Conservation (phyloP, 1,140 invertebrate species). For the Zaprionus taronus region DNA sequence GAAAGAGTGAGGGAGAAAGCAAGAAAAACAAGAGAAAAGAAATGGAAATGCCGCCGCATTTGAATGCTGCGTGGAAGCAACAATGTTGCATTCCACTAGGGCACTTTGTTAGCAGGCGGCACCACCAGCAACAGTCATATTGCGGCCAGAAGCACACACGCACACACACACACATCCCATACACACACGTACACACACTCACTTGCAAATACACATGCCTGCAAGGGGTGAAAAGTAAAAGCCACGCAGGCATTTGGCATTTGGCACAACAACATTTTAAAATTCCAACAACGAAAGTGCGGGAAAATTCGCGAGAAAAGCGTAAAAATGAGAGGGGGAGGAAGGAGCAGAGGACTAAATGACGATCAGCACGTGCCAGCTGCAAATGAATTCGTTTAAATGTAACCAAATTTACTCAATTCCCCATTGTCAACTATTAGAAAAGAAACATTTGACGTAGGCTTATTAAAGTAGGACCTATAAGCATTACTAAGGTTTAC, state of each 20-base stretch:
- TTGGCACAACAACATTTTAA: constrained; percentile 59
- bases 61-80: constrained; percentile 79
- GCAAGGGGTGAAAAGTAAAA: constrained; percentile 51
- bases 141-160: constrained; percentile 38
- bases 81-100: constrained; percentile 82
- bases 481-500: not conserved
- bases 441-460: not conserved
- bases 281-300: constrained; percentile 76
- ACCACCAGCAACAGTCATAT: constrained; percentile 53
- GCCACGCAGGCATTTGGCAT: constrained; percentile 45
- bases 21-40: constrained; percentile 27
- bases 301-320: constrained; percentile 50
- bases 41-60: constrained; percentile 75
- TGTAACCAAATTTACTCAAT: not conserved
- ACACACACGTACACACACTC: constrained; percentile 6
- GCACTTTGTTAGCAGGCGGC: constrained; percentile 73
- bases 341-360: constrained; percentile 42
- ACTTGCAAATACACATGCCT: constrained; percentile 1
- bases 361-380: constrained; percentile 71
- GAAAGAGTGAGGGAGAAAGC: not conserved
- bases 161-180: constrained; percentile 6
- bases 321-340: too few relatives aligned
- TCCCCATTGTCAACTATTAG: not conserved
- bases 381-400: constrained; percentile 48
- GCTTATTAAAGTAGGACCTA: not conserved